A percentile compares a stretch with the other conserved stretches of the same genome.
These are phyloP conservation scores for Penaeus monodon DNA, from an alignment of 2,888 invertebrate genomes.

Conservation along the genomic window DNA sequence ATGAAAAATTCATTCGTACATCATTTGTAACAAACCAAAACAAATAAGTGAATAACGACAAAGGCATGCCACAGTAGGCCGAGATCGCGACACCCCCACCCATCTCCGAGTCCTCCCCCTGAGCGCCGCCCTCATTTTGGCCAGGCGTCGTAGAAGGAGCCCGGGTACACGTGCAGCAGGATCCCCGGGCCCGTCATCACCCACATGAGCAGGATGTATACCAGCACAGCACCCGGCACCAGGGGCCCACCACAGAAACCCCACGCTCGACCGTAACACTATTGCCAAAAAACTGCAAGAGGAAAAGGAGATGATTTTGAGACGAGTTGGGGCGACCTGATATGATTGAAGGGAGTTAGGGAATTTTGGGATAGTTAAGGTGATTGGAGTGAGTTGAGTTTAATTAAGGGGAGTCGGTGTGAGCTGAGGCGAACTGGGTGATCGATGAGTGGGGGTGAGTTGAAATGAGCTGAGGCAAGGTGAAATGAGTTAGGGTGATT, in stretches of 20 bases:
- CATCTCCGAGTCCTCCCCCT: constrained; percentile 47
- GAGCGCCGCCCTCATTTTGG: constrained; percentile 44
- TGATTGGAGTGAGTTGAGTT: no score
- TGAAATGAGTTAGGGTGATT: no score
- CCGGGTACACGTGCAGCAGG: constrained; percentile 43
- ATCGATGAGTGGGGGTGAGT: no score
- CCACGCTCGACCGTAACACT: constrained; percentile 42
- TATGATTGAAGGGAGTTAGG: background rate
- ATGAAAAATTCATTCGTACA: no score
- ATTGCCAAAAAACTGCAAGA: constrained; percentile 51
- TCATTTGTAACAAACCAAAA: no score
- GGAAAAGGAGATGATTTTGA: background rate
- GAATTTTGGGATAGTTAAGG: no score
- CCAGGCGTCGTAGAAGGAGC: constrained; percentile 42
- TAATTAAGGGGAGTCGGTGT: no score
- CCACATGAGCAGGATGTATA: constrained; percentile 43
- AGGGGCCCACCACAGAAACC: constrained; percentile 46
- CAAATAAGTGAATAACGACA: no score
- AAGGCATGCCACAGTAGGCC: no score
- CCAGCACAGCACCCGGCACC: constrained; percentile 54
- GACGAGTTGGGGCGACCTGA: background rate
- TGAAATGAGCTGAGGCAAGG: no score
- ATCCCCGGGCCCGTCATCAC: constrained; percentile 51
- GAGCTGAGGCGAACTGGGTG: no score
- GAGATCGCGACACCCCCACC: constrained; percentile 12